phyloP scores from a whole-genome alignment of 2,797 vertebrate species.

The Acrossocheilus fasciatus region DNA sequence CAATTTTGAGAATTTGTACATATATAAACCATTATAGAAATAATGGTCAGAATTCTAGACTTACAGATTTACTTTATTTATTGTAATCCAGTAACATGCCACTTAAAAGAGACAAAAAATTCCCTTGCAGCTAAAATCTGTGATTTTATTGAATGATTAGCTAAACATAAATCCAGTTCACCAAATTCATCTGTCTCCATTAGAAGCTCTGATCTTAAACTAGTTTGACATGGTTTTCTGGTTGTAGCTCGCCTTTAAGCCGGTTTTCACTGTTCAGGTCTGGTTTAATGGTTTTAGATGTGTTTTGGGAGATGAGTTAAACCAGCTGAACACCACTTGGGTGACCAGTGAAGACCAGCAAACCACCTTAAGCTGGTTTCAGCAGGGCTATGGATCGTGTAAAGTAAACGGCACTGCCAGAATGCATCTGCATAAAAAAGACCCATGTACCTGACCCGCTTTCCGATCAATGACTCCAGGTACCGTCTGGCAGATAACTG shows the following conservation, averaged over 20 bases:
- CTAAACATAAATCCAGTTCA: background rate
- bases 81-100: background rate
- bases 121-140: background rate
- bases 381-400: background rate
- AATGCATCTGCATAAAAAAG: background rate
- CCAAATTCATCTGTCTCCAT: background rate
- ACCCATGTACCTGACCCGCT: slow-evolving; percentile 85
- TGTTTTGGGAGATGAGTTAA: background rate
- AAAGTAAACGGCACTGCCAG: background rate
- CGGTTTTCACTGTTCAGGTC: background rate
- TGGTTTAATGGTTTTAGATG: background rate
- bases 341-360: background rate
- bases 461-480: slow-evolving; percentile 94
- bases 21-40: background rate
- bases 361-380: background rate
- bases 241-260: background rate
- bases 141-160: background rate
- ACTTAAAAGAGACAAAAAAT: background rate
- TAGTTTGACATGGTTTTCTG: background rate
- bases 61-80: background rate
- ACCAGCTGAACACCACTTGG: background rate
- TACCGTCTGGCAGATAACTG: slow-evolving; percentile 93
- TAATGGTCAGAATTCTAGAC: background rate
- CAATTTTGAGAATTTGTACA: slow-evolving; percentile 6
- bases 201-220: background rate